A percentile compares a stretch with the other conserved stretches of the same genome.
phyloP scores from a whole-genome alignment of 2,797 vertebrate genomes.

The Muscicapa comitata region DNA sequence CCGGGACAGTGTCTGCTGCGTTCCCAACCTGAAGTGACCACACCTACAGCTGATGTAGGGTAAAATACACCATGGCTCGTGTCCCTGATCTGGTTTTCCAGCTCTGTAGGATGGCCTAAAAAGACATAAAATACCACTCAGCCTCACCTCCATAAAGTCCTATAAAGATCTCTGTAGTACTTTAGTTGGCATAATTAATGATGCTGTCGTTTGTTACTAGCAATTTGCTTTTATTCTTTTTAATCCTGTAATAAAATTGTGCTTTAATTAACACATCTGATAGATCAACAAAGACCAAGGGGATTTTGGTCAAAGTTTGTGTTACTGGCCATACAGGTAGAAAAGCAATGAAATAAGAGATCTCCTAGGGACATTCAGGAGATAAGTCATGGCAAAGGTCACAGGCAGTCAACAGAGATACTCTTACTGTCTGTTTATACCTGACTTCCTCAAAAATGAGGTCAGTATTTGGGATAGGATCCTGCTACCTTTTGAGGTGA shows the following conservation, averaged over 20 bases:
- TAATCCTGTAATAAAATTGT: not conserved
- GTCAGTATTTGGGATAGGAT: not conserved
- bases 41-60: not conserved
- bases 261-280: not conserved
- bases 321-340: not conserved
- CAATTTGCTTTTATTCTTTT: not conserved
- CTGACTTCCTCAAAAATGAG: not conserved
- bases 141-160: not conserved
- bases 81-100: not conserved
- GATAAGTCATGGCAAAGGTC: not conserved
- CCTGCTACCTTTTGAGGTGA: not conserved
- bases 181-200: not conserved
- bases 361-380: not conserved
- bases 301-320: not conserved
- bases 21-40: fast-evolving
- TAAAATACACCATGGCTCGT: not conserved
- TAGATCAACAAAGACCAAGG: not conserved
- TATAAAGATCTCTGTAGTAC: not conserved
- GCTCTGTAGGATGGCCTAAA: not conserved
- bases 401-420: not conserved
- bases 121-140: not conserved
- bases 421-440: not conserved
- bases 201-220: not conserved
- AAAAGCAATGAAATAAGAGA: not conserved
- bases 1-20: not conserved